phyloP scores from a whole-genome alignment of 2,888 invertebrate species.

The Bombyx huttoni region DNA sequence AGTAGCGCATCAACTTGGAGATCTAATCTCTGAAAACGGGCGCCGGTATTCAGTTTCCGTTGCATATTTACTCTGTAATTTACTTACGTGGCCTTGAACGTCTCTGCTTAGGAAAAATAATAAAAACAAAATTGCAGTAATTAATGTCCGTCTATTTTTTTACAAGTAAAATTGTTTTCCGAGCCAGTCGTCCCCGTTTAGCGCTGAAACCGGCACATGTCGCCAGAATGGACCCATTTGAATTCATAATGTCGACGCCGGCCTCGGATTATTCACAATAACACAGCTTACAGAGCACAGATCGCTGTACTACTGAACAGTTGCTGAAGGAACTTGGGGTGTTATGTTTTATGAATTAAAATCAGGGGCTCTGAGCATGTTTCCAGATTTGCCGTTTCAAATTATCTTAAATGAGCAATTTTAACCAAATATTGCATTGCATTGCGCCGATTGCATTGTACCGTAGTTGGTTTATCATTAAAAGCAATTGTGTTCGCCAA shows the following conservation, averaged over 20 bases:
- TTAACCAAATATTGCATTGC: no score
- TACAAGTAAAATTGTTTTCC: not conserved
- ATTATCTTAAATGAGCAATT: no score
- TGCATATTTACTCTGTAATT: no score
- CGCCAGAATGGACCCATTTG: constrained; percentile 15
- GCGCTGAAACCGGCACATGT: constrained; percentile 11
- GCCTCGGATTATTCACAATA: constrained; percentile 3
- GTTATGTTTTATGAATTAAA: not conserved
- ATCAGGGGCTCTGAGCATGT: not conserved
- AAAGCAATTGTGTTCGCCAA: no score
- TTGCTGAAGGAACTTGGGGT: not conserved
- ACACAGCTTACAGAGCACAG: constrained; percentile 1
- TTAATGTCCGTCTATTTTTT: not conserved
- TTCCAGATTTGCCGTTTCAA: no score
- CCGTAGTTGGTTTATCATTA: no score
- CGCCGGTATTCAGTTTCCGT: no score
- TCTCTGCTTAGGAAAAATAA: no score
- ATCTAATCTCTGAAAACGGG: no score
- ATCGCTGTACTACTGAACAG: not conserved
- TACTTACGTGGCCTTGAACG: no score
- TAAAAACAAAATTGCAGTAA: not conserved
- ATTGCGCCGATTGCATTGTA: no score
- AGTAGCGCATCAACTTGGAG: no score
- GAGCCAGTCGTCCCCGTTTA: not conserved
- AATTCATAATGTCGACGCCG: constrained; percentile 16